phyloP scores from a whole-genome alignment of 2,113 vertebrate species.

The Vidua chalybeata region DNA sequence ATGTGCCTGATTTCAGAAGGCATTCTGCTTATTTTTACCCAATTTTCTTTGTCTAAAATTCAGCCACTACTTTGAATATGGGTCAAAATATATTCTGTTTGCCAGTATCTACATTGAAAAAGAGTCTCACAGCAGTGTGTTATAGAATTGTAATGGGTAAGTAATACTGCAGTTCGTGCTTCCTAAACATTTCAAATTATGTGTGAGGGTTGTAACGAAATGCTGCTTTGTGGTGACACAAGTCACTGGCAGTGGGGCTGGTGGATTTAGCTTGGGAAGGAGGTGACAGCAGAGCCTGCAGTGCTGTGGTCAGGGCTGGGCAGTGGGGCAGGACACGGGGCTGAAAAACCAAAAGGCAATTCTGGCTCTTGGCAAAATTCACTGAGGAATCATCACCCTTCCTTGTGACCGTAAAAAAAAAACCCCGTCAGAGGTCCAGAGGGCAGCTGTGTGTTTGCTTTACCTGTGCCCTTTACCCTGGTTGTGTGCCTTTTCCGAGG shows the following conservation, averaged over 20 bases:
- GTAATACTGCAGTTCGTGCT: background rate
- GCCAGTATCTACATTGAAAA: background rate
- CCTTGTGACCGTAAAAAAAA: background rate
- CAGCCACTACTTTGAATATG: background rate
- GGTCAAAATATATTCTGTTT: background rate
- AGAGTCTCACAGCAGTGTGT: background rate
- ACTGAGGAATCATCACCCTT: background rate
- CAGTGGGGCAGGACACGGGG: background rate
- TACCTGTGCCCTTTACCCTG: slow-evolving; percentile 17
- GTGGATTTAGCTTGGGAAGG: background rate
- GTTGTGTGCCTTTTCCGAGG: background rate
- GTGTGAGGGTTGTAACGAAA: background rate
- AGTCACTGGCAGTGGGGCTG: background rate
- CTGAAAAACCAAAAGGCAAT: background rate
- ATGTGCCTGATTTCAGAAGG: background rate
- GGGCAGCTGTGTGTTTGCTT: background rate
- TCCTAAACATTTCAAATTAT: background rate
- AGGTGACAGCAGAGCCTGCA: background rate
- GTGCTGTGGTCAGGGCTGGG: background rate
- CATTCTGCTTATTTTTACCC: background rate
- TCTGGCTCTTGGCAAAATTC: background rate
- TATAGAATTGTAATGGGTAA: background rate
- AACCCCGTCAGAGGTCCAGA: background rate
- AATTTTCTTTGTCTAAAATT: background rate
- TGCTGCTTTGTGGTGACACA: background rate